Percentiles rank a stretch among this genome's conserved stretches.
Evolutionary conservation across 1,140 invertebrate species (phyloP).

Genomic region (Drosophila burlai): DNA sequence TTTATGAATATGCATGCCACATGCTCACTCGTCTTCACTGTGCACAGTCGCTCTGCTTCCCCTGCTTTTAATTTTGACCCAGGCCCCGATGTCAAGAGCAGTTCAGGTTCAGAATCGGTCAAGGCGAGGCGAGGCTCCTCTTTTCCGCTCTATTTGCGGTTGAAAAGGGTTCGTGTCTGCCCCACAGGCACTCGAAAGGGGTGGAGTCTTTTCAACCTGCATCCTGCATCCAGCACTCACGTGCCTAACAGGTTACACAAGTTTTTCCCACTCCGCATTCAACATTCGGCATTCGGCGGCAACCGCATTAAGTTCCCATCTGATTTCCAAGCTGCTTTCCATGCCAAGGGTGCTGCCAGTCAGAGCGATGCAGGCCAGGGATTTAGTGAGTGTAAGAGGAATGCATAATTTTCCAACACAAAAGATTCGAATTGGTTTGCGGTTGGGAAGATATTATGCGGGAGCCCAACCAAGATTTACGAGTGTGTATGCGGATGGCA

Average conservation of each 20-base stretch:
- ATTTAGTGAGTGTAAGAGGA: slow-evolving; percentile 14
- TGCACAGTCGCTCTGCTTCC: background rate
- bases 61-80: slow-evolving; percentile 35
- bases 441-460: slow-evolving; percentile 38
- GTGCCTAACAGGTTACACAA: slow-evolving; percentile 58
- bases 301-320: slow-evolving; percentile 18
- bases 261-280: slow-evolving; percentile 32
- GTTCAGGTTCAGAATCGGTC: slow-evolving; percentile 62
- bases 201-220: slow-evolving; percentile 13
- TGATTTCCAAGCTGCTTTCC: slow-evolving; percentile 34
- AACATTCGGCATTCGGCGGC: slow-evolving; percentile 12
- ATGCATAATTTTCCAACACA: slow-evolving; percentile 57
- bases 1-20: slow-evolving; percentile 73
- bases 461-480: slow-evolving; percentile 4
- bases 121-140: slow-evolving; percentile 50
- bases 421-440: slow-evolving; percentile 23
- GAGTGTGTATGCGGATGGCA: slow-evolving; percentile 4
- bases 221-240: slow-evolving; percentile 29
- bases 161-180: slow-evolving; percentile 39
- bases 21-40: slow-evolving; percentile 14
- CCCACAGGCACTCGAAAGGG: slow-evolving; percentile 26
- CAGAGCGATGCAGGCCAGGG: slow-evolving; percentile 6
- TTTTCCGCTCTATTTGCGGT: slow-evolving; percentile 47
- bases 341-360: slow-evolving; percentile 19
- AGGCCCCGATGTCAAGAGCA: slow-evolving; percentile 61